phyloP scores from a whole-genome alignment of 1,140 invertebrate species.

The Cyclina sinensis region DNA sequence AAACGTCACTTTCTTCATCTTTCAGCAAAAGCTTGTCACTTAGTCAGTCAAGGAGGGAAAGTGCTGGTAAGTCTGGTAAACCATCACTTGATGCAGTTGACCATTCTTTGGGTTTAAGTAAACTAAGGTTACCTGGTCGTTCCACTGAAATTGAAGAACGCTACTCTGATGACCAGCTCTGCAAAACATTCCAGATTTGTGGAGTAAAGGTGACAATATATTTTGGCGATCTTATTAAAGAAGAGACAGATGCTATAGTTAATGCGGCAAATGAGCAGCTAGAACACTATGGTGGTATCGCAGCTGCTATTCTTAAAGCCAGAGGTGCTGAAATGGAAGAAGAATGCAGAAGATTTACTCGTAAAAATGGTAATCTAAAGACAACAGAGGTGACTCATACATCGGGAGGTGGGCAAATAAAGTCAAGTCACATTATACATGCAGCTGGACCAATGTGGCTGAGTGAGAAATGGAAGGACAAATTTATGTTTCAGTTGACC shows the following conservation, averaged over 20 bases:
- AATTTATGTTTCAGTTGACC: conserved; percentile 55
- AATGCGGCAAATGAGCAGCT: conserved; percentile 65
- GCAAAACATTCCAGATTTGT: not conserved
- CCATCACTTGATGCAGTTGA: conserved; percentile 14
- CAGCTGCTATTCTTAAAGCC: conserved; percentile 57
- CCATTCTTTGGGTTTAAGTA: not conserved
- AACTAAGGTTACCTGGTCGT: not conserved
- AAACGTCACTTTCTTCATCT: not conserved
- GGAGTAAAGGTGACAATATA: conserved; percentile 36
- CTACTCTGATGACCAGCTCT: conserved; percentile 42
- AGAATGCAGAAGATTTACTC: conserved; percentile 5
- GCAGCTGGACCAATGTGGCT: conserved; percentile 71
- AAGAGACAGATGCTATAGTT: conserved; percentile 63
- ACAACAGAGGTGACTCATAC: conserved; percentile 56
- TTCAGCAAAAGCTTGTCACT: not conserved
- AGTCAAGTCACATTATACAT: conserved; percentile 70
- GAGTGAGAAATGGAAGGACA: not conserved
- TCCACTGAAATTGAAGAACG: conserved; percentile 11
- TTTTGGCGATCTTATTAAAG: conserved; percentile 40
- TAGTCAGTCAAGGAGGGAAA: not conserved
- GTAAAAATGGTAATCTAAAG: conserved; percentile 39
- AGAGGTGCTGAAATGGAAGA: conserved; percentile 43
- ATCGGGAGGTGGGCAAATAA: conserved; percentile 50
- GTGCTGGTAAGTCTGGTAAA: not conserved
- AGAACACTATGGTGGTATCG: conserved; percentile 61